Conservation (phyloP, 2,888 invertebrate genomes). For the Listrodromus nycthemerus region DNA sequence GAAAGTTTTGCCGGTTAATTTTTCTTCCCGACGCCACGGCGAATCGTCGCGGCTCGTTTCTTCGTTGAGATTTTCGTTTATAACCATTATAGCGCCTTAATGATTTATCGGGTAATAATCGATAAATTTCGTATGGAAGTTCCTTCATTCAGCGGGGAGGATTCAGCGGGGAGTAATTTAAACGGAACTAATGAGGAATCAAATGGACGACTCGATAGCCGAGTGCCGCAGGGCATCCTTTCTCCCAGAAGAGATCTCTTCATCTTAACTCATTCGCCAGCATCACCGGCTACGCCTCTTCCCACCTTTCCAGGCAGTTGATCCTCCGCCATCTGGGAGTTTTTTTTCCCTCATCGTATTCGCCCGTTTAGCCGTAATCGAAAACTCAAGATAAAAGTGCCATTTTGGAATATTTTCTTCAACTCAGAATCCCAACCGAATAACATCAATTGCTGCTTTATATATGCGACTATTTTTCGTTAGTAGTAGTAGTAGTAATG, state of each 20-base stretch:
- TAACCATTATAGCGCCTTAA: neutral
- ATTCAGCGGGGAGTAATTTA: neutral
- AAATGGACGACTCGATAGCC: slow-evolving; percentile 14
- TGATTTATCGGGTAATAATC: neutral
- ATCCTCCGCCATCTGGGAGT: slow-evolving; percentile 12
- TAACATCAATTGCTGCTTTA: neutral
- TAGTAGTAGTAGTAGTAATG: no score
- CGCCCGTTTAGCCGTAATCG: neutral
- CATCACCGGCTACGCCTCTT: neutral
- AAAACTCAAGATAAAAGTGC: neutral
- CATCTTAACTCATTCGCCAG: slow-evolving; percentile 14
- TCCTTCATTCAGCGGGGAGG: neutral
- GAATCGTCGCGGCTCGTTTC: neutral
- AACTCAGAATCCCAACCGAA: neutral
- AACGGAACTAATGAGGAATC: slow-evolving; percentile 35
- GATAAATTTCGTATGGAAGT: neutral
- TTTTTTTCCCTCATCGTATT: neutral
- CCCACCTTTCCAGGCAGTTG: slow-evolving; percentile 27
- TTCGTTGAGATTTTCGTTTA: neutral
- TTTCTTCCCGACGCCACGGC: neutral
- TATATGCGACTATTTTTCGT: no score
- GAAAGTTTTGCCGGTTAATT: neutral
- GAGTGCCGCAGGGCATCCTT: slow-evolving; percentile 23
- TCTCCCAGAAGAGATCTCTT: slow-evolving; percentile 17
- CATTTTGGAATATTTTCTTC: neutral